Percentiles rank a stretch among this genome's conserved stretches.
Conservation (phyloP, 2,113 vertebrate species). For the Nerophis lumbriciformis region DNA sequence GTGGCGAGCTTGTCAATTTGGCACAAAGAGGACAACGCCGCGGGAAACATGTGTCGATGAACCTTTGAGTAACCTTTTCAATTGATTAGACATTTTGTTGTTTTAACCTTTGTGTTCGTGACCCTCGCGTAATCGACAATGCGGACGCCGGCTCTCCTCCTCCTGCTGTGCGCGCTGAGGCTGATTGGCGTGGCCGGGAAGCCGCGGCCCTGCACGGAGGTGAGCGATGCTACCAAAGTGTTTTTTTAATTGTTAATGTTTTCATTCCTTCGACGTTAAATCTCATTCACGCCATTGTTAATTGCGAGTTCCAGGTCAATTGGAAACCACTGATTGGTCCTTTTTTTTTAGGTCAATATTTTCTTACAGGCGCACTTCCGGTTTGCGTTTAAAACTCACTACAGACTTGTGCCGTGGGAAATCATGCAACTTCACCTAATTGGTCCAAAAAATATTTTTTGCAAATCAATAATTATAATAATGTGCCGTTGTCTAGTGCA, state of each 20-base stretch:
- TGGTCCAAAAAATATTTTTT: no score
- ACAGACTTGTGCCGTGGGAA: no score
- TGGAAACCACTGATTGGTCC: no score
- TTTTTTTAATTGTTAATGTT: background rate
- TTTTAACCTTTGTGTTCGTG: background rate
- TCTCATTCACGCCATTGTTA: no score
- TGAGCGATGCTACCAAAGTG: conserved; percentile 39
- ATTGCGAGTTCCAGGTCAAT: no score
- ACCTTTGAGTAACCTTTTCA: background rate
- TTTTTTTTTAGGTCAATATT: no score
- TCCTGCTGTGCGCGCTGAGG: conserved; percentile 47
- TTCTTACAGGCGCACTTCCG: background rate
- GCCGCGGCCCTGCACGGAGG: conserved; percentile 57
- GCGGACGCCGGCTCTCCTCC: conserved; percentile 52
- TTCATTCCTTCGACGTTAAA: no score
- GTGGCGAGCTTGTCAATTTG: conserved; percentile 42
- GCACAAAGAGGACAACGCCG: conserved; percentile 3
- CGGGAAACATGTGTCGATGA: conserved; percentile 12
- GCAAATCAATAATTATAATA: no score
- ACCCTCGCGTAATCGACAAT: conserved; percentile 40
- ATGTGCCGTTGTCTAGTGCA: no score
- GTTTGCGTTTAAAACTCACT: background rate
- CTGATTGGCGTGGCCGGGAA: conserved; percentile 38
- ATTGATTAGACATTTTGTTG: background rate
- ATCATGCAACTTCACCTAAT: no score